phyloP scores from a whole-genome alignment of 1,140 invertebrate species.

The Vanessa tameamea region DNA sequence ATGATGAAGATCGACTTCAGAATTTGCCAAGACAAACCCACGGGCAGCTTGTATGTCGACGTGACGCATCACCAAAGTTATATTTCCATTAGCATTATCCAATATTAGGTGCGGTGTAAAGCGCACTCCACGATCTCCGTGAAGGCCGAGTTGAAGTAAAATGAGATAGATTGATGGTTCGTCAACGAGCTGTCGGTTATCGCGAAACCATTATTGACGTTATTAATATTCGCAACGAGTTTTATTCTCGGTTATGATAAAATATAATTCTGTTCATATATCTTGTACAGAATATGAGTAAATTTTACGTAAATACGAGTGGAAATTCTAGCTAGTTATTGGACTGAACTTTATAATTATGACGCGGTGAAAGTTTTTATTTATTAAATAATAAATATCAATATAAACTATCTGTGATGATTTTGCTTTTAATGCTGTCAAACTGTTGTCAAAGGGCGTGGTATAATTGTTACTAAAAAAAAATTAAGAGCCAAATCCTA shows the following conservation, averaged over 20 bases:
- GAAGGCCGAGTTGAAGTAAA: conserved; percentile 30
- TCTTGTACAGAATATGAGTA: neutral
- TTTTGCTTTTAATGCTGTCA: too few relatives aligned
- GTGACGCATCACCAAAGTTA: neutral
- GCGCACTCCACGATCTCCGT: neutral
- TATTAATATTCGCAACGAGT: conserved; percentile 6
- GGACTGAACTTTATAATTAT: neutral
- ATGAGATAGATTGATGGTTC: conserved; percentile 51
- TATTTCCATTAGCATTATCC: neutral
- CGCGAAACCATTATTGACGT: conserved; percentile 10
- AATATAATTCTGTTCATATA: neutral
- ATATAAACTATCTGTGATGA: too few relatives aligned
- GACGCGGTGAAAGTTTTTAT: neutral
- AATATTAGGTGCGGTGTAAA: neutral
- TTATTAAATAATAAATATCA: neutral
- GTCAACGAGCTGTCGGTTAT: conserved; percentile 8
- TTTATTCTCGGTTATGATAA: neutral
- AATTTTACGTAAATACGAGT: too few relatives aligned
- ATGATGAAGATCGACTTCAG: too few relatives aligned
- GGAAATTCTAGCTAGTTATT: neutral
- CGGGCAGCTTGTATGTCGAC: too few relatives aligned
- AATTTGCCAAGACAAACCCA: too few relatives aligned
- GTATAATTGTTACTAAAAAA: too few relatives aligned
- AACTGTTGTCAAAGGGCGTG: too few relatives aligned
- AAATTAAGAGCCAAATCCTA: too few relatives aligned